A percentile compares a stretch with the other conserved stretches of the same genome.
Evolutionary conservation across 2,888 invertebrate genomes (phyloP).

Genomic region (Drosophila planitibia): DNA sequence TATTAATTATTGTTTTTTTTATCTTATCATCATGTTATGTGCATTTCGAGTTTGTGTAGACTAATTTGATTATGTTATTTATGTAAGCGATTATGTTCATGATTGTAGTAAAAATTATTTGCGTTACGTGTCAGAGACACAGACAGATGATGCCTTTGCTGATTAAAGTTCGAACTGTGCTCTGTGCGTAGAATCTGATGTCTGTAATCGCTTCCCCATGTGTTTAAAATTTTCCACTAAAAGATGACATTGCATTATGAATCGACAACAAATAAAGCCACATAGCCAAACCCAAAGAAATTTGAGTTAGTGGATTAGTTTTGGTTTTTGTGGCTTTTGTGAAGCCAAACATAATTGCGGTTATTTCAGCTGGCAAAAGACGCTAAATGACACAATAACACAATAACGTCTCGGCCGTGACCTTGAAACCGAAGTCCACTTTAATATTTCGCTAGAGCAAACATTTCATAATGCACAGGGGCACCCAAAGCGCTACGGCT

Average conservation of each 20-base stretch:
- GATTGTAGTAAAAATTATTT: not conserved
- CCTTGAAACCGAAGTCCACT: slow-evolving; percentile 39
- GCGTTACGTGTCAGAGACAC: not conserved
- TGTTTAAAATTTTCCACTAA: slow-evolving; percentile 5
- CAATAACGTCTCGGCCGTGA: slow-evolving; percentile 36
- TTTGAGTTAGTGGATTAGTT: not conserved
- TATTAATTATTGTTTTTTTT: not conserved
- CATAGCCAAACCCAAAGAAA: not conserved
- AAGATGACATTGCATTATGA: not conserved
- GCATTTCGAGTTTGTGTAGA: not conserved
- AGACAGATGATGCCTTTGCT: slow-evolving; percentile 34
- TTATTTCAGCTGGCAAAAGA: slow-evolving; percentile 16
- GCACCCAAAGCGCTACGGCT: slow-evolving; percentile 7
- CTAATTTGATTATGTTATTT: not conserved
- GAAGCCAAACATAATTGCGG: slow-evolving; percentile 40
- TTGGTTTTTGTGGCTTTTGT: not conserved
- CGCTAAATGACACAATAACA: slow-evolving; percentile 3
- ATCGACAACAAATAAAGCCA: not conserved
- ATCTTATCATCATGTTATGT: not conserved
- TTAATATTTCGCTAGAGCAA: slow-evolving; percentile 2
- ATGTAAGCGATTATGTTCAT: not conserved
- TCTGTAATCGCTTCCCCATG: not conserved
- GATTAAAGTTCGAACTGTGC: slow-evolving; percentile 34
- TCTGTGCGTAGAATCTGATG: not conserved
- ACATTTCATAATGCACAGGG: slow-evolving; percentile 6